Conservation (phyloP, 2,797 vertebrate genomes). For the Scolopax bukidnonensis region DNA sequence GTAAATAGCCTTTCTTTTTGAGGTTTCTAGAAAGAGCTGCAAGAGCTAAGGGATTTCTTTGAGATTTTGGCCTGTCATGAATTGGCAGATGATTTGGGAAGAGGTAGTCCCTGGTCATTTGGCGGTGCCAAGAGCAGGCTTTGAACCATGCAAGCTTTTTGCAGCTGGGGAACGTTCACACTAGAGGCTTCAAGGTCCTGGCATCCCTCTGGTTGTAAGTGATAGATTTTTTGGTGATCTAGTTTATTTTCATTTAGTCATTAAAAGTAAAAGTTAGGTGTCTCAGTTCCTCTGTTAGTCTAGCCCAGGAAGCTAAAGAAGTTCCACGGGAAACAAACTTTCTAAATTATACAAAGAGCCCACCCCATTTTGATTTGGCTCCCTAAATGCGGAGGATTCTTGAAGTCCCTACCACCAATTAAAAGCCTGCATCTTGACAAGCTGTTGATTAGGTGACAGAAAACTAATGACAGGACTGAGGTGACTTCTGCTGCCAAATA, state of each 20-base stretch:
- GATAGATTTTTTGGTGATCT: neutral
- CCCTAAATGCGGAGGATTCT: neutral
- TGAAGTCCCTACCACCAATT: neutral
- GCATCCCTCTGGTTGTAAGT: neutral
- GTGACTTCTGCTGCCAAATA: neutral
- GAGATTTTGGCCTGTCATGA: neutral
- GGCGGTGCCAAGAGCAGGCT: neutral
- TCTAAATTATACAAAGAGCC: neutral
- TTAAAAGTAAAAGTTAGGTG: neutral
- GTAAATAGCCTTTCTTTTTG: neutral
- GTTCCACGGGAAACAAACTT: neutral
- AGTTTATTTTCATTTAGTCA: neutral
- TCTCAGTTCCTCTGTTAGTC: neutral
- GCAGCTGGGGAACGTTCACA: neutral
- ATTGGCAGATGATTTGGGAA: conserved; percentile 11
- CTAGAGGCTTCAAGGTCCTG: neutral
- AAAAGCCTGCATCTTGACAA: neutral
- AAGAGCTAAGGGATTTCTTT: conserved; percentile 35
- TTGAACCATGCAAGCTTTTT: neutral
- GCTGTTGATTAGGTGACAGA: neutral
- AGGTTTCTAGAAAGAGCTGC: neutral
- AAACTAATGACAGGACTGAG: neutral
- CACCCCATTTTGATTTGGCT: neutral
- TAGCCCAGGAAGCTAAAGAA: neutral
- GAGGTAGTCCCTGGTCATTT: neutral